Conservation (phyloP, 2,888 invertebrate species). For the Coelopa pilipes region DNA sequence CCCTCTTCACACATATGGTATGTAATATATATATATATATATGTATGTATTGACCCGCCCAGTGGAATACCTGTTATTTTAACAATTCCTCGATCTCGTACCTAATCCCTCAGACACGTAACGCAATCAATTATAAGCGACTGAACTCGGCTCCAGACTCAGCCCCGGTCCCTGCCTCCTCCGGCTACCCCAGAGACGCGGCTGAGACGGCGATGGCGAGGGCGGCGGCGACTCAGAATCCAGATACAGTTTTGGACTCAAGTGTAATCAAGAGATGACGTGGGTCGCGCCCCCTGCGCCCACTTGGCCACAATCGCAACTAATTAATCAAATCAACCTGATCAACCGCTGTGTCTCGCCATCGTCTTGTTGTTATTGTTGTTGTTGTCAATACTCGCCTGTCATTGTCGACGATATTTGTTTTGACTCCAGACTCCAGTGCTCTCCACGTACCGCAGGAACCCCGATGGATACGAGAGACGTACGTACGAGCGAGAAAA, state of each 20-base stretch:
- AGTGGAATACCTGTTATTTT: no score
- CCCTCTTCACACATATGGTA: no score
- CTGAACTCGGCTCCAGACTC: no score
- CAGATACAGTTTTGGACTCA: not conserved
- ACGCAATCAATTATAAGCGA: constrained; percentile 9
- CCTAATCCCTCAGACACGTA: constrained; percentile 16
- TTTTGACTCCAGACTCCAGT: not conserved
- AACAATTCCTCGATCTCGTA: not conserved
- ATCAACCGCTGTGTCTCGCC: constrained; percentile 22
- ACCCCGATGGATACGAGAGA: no score
- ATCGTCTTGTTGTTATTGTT: not conserved
- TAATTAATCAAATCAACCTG: constrained; percentile 36
- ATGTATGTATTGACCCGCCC: no score
- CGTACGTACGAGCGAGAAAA: not conserved
- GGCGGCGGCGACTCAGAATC: not conserved
- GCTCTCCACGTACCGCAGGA: not conserved
- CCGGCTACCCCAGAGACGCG: no score
- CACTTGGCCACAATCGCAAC: constrained; percentile 1
- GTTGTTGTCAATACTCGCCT: constrained; percentile 7
- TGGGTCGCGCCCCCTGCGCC: constrained; percentile 11
- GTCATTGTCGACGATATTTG: constrained; percentile 23
- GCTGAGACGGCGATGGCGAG: no score
- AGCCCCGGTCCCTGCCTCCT: no score
- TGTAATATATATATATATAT: no score
- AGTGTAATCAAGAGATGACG: constrained; percentile 22